Evolutionary conservation across 2,113 vertebrate genomes (phyloP), one percentile per base, ranked within the genome.

Genomic region (Collichthys lucidus): DNA sequence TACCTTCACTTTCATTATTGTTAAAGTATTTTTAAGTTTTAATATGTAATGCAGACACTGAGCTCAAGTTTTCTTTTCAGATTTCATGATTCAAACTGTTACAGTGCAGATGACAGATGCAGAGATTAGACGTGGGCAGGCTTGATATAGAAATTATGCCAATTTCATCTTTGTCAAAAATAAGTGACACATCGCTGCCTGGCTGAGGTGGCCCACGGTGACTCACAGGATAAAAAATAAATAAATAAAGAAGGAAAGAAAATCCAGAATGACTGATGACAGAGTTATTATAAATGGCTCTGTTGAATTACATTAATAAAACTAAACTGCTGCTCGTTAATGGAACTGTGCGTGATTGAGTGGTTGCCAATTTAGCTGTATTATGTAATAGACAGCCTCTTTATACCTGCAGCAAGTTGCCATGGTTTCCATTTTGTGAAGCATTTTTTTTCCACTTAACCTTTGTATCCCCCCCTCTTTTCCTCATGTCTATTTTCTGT

Each of bases 391-490:
- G 50, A 62, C 66, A 83, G 81, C 86, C 88, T 82, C 85, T 79
- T 86, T 77, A 77, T 79, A 89, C 80, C 50, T 67, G 59, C 67
- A 75, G 70, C 19, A 77, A 44, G 91, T 93, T 90, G 80, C 89
- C 49, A 89, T 91, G 89, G 90, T 86, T 89, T 79, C 87, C 84
- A 80, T 83, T 87, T 78, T 78, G 52, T 69, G 47, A 80, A 79
- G 74, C 20, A 5, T 63, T 88, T 65, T 80, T 83, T 80, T 83
- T 75, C 71, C 77, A 88, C 83, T 89, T 90, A 87, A 90, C 80
- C 84, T 91, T 84, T 91, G 77, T 83, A 86, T 77, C 62, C 76
- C 29, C n/a, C 8, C 65, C 24, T 19, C 11, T 55, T 6, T 60
- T 80, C 71, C 55, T 61, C 76, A 9, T 60, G 73, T 81, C 52